phyloP scores from a whole-genome alignment of 2,113 vertebrate genomes.

The Burhinus bistriatus region DNA sequence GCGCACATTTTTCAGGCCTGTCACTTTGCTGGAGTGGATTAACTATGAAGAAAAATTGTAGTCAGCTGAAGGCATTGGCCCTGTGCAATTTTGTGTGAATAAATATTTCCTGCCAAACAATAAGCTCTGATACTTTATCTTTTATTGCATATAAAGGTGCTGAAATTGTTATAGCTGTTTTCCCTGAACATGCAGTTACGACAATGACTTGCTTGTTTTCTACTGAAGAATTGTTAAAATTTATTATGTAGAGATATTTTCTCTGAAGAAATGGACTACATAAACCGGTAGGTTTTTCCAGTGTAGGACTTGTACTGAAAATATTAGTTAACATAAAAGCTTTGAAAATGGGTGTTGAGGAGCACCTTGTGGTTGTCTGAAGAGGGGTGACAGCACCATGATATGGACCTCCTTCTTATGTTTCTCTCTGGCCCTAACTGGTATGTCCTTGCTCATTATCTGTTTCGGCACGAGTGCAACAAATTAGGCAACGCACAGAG shows the following conservation, averaged over 20 bases:
- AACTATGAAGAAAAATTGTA: neutral
- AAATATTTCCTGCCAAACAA: neutral
- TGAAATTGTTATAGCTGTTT: neutral
- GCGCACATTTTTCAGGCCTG: neutral
- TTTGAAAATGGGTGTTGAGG: neutral
- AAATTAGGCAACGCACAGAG: neutral
- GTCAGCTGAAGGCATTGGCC: neutral
- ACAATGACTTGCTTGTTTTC: neutral
- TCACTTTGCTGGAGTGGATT: neutral
- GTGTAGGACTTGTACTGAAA: neutral
- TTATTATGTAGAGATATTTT: neutral
- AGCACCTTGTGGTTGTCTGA: neutral
- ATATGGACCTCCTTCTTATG: neutral
- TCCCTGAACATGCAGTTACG: neutral
- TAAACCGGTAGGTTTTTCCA: neutral
- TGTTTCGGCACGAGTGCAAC: fast-evolving
- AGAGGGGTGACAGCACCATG: neutral
- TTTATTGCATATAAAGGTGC: neutral
- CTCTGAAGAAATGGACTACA: neutral
- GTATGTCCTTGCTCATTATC: neutral
- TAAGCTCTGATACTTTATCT: neutral
- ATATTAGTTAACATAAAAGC: neutral
- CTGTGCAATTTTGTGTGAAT: neutral
- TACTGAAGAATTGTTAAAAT: neutral
- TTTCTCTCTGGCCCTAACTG: neutral